Conservation (phyloP, 2,888 invertebrate species). For the Coecobrya sp. region DNA sequence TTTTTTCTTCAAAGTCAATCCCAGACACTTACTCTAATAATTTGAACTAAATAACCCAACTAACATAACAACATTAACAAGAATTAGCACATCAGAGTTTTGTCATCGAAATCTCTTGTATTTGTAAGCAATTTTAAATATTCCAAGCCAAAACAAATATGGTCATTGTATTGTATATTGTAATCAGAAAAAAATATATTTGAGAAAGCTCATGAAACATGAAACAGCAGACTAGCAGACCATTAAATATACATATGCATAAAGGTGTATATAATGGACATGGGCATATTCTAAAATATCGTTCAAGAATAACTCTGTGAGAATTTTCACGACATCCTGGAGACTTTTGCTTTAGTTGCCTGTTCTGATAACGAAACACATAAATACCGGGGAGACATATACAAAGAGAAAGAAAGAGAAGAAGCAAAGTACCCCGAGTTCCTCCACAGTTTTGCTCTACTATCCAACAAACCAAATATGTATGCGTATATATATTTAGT, state of each 20-base stretch:
- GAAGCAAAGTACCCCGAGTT: slow-evolving; percentile 55
- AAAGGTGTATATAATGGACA: neutral
- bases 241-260: neutral
- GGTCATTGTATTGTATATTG: neutral
- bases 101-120: slow-evolving; percentile 56
- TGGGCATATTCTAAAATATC: neutral
- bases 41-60: slow-evolving; percentile 65
- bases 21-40: slow-evolving; percentile 71
- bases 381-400: slow-evolving; percentile 65
- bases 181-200: neutral
- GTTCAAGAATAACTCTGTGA: slow-evolving; percentile 35
- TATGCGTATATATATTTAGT: slow-evolving; percentile 18
- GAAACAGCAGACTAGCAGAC: slow-evolving; percentile 9
- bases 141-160: neutral
- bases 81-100: slow-evolving; percentile 82
- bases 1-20: slow-evolving; percentile 62
- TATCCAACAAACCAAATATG: neutral
- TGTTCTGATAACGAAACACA: slow-evolving; percentile 74
- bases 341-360: slow-evolving; percentile 57
- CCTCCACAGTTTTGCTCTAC: neutral
- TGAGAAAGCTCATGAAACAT: neutral
- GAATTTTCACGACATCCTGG: slow-evolving; percentile 75
- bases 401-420: neutral
- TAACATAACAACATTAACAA: slow-evolving; percentile 80
- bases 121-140: too few species aligned